Evolutionary conservation across 2,888 invertebrate genomes (phyloP), one percentile per base, ranked within the genome.

Genomic region (Elgonia sp.): DNA sequence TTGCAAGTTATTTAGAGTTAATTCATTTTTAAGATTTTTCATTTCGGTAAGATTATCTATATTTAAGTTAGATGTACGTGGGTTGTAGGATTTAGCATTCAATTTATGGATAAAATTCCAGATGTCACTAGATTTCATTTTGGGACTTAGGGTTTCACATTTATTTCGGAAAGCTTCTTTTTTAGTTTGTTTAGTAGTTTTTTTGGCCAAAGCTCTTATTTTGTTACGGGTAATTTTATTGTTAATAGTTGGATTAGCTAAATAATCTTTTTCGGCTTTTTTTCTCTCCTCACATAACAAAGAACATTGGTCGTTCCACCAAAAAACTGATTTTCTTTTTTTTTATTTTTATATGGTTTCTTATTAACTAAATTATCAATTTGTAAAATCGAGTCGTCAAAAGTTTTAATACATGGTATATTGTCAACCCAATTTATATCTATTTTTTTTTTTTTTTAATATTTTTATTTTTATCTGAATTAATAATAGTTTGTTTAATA

Each of bases 71-170:
- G 62, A 75, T 9, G 12, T 42, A n/a, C 62, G 55, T 16, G 75
- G 75, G 37, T 29, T 21, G 0, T 39, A 7, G 1, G 75, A 62
- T n/a, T 60, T 62, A 7, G 21, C 10, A 5, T 37, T 39, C 5
- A 75, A n/a, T 62, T 46, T 75, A 18, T 62, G 40, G 9, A 75
- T 60, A n/a, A 75, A 12, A 16, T 75, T 46, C 60, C 60, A 75
- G 1, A 75, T 29, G 21, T 21, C n/a, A 1, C 2, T 10, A n/a
- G 29, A 9, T 2, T 60, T n/a, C 1, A 46, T 75, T 16, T 62
- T 60, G 20, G 73, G 75, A 20, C 57, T 14, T 7, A 75, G 3
- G n/a, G 2, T 62, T 20, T 46, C 46, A 16, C 75, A 75, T 14
- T n/a, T 9, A 4, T 42, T 16, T 46, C 9, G 6, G 46, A 75